Base-by-base conservation (phyloP, 2,797 vertebrate genomes). In the Paedocypris micromegethes region DNA sequence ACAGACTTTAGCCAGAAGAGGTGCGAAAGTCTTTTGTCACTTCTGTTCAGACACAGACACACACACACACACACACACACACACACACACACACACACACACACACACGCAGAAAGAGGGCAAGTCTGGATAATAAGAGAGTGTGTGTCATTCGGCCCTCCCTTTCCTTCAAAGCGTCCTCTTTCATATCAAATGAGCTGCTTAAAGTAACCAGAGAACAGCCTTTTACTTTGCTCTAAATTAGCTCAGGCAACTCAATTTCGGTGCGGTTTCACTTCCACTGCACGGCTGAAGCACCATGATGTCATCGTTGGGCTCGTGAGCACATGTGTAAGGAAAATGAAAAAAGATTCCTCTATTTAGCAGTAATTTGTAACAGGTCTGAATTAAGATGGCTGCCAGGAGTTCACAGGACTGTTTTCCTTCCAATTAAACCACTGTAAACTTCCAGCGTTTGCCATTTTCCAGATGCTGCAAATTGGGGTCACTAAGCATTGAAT, bases 361-460 rank as follows among this genome's bases (percentile, higher is more conserved):
- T 82, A 79, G 76, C 65, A 55, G 79, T 83, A 82, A 83, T 83
- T 82, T 83, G 78, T 81, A 82, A 82, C 81, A 83, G 82, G 82
- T 81, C 79, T 78, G 80, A 82, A 80, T 79, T 71, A 82, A 79
- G 68, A 57, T 41, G 52, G 62, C 75, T 80, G 80, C 80, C 82
- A 84, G 76, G 70, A 75, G 77, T 74, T 81, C 77, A 78, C 76
- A 77, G 68, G 57, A 49, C 77, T 80, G 72, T 82, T 83, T 82
- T 83, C 66, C 71, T 74, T 81, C 81, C 81, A 84, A 84, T 84
- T 81, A 84, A 78, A 77, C 66, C 65, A 74, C 76, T 54, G 78
- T 81, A 82, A 84, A 81, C 78, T 79, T 48, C 52, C 65, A 65
- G 66, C 56, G n/a, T 69, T 77, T 60, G 38, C 63, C 62, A 64